A percentile compares a stretch with the other conserved stretches of the same genome.
Conservation (phyloP, 1,140 invertebrate genomes). For the Probaryconus sp. region DNA sequence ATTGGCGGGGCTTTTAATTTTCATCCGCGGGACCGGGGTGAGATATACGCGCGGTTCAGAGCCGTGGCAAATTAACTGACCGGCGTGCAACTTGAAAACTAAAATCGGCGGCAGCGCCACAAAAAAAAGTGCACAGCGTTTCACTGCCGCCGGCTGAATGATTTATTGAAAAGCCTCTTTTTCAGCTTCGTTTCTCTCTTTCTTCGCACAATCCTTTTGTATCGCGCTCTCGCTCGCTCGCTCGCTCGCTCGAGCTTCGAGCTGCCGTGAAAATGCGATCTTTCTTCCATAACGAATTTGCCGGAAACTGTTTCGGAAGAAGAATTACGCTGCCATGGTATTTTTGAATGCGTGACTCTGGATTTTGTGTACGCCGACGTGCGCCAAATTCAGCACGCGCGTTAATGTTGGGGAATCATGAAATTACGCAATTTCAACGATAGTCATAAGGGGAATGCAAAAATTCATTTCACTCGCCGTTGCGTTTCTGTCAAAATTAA, state of each 20-base stretch:
- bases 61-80: slow-evolving; percentile 60
- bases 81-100: slow-evolving; percentile 55
- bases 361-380: slow-evolving; percentile 22
- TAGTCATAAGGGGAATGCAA: slow-evolving; percentile 6
- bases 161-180: slow-evolving; percentile 55
- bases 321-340: slow-evolving; percentile 20
- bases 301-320: slow-evolving; percentile 58
- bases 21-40: slow-evolving; percentile 32
- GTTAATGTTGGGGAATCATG: slow-evolving; percentile 21
- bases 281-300: slow-evolving; percentile 59
- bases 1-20: slow-evolving; percentile 62
- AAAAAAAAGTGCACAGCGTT: slow-evolving; percentile 42
- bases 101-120: slow-evolving; percentile 47
- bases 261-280: slow-evolving; percentile 52
- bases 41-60: slow-evolving; percentile 31
- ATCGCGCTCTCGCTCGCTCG: background rate
- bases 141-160: slow-evolving; percentile 45
- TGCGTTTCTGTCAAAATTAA: no score
- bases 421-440: slow-evolving; percentile 11
- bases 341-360: slow-evolving; percentile 12
- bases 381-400: slow-evolving; percentile 19
- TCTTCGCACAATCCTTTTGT: slow-evolving; percentile 1
- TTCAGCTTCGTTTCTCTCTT: background rate
- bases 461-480: no score
- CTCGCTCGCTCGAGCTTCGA: slow-evolving; percentile 10